Evolutionary conservation across 2,888 invertebrate species (phyloP), one percentile per base, ranked within the genome.

Genomic region (Mamestra brassicae): DNA sequence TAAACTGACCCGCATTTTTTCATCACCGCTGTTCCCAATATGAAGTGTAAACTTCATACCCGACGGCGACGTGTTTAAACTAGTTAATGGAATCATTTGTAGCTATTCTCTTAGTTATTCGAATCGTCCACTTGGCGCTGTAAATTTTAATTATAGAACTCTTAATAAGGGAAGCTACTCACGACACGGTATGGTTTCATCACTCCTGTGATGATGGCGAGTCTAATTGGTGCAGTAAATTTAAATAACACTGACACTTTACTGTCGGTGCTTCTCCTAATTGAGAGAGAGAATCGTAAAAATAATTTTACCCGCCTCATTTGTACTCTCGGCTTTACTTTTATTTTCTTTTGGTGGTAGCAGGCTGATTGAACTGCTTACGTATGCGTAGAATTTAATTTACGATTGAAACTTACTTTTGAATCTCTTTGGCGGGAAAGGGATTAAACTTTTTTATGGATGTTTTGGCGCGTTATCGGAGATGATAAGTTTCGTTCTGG

Each of bases 171-270:
- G 94, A 92, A 94, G 93, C 93, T 94, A 90, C 94, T 92, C 92
- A 93, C 93, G 92, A 93, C 91, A 94, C 93, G 94, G 91, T 90
- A 92, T 89, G 90, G 94, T 95, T 94, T 94, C 95, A 93, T 95
- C 95, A 94, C 92, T 91, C 87, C 84, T 85, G 89, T 90, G 95
- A 95, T 95, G 96, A 96, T 94, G 94, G 95, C 95, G 94, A 90
- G 90, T 93, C 96, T 96, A 96, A 96, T 96, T 96, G 95, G 96
- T 90, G 92, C 94, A 92, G 95, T 96, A 96, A 96, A 96, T 96
- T 96, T 94, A 95, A 96, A 95, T 96, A 95, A 95, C 93, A 94
- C 95, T 95, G 96, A 95, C 96, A 95, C 93, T 94, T 94, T 91
- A 95, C 93, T 93, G 94, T 94, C 95, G 93, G 92, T 92, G 92